These are phyloP conservation scores for Drosophila mercatorum DNA, from an alignment of 2,888 invertebrate genomes.

Conservation along the genomic window DNA sequence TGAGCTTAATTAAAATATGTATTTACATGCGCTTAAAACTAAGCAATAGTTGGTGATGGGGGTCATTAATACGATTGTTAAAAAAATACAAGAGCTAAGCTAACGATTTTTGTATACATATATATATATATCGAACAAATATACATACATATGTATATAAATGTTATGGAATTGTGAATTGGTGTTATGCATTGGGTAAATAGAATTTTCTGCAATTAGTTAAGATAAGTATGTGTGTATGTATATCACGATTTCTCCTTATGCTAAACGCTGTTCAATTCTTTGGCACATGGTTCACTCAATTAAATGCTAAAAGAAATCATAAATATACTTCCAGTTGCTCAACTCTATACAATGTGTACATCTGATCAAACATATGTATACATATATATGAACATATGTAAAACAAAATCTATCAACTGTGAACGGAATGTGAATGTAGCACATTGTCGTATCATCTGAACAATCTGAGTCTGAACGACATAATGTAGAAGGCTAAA, in stretches of 20 bases:
- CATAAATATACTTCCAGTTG: constrained; percentile 43
- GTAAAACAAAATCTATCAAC: constrained; percentile 22
- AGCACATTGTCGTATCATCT: constrained; percentile 66
- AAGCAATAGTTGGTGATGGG: constrained; percentile 47
- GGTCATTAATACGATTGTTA: constrained; percentile 65
- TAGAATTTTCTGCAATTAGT: constrained; percentile 22
- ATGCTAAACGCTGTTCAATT: constrained; percentile 65
- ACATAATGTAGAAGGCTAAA: constrained; percentile 89
- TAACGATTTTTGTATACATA: constrained; percentile 13
- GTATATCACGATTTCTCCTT: constrained; percentile 76
- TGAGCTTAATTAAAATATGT: constrained; percentile 39
- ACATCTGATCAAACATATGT: background rate
- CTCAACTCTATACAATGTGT: constrained; percentile 11
- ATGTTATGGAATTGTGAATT: constrained; percentile 23
- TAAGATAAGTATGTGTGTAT: constrained; percentile 39
- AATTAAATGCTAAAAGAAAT: constrained; percentile 75
- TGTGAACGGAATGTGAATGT: constrained; percentile 61
- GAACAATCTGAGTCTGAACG: constrained; percentile 87
- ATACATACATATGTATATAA: constrained; percentile 5
- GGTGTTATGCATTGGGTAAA: constrained; percentile 6
- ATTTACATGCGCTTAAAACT: constrained; percentile 61
- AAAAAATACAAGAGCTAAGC: constrained; percentile 55
- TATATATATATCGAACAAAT: constrained; percentile 5
- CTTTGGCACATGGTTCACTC: constrained; percentile 73
- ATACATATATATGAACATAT: constrained; percentile 4